Base-by-base conservation (phyloP, 2,113 vertebrate genomes). In the Bungarus multicinctus region DNA sequence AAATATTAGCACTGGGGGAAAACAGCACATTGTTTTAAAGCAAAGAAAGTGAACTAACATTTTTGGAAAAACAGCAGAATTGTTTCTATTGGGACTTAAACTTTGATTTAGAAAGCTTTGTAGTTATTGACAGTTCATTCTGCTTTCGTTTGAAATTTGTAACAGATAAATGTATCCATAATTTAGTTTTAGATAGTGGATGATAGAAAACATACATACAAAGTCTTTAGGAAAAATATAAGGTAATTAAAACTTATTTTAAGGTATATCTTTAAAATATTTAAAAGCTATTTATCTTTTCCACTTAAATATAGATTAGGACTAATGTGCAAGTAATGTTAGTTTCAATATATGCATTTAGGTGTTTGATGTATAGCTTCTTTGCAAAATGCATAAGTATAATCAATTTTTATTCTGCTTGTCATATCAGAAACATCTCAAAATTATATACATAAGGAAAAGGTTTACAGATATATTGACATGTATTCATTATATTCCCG, bases 201-300 rank as follows among this genome's bases (percentile, higher is more conserved):
- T 45, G 45, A 88, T 58, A n/a, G 4, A 11, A 47, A 85, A 18
- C 92, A 93, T 39, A 60, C 11, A 85, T n/a, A n/a, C 30, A 39
- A 81, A 50, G 27, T 9, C 18, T 88, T n/a, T 88, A 34, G 55
- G 52, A 89, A 60, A 89, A 52, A 92, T 69, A 39, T 39, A 9
- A 81, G 6, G 18, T 81, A 20, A 39, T 39, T 39, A 81, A 20
- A 20, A 81, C 6, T 43, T 81, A 5, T 81, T 81, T 81, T 81
- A 81, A 81, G n/a, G 6, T 39, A 20, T 81, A 81, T 93, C 30
- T 92, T 57, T 81, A 94, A 94, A 93, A 95, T 88, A 60, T 53
- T 81, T 9, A 27, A 23, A 90, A 94, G 93, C 86, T 81, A 45
- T 53, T 50, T 89, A 0, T 92, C 45, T 1, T 60, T 88, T 93